Evolutionary conservation across 1,140 invertebrate genomes (phyloP), one percentile per base, ranked within the genome.

Genomic region (Elysia chlorotica): DNA sequence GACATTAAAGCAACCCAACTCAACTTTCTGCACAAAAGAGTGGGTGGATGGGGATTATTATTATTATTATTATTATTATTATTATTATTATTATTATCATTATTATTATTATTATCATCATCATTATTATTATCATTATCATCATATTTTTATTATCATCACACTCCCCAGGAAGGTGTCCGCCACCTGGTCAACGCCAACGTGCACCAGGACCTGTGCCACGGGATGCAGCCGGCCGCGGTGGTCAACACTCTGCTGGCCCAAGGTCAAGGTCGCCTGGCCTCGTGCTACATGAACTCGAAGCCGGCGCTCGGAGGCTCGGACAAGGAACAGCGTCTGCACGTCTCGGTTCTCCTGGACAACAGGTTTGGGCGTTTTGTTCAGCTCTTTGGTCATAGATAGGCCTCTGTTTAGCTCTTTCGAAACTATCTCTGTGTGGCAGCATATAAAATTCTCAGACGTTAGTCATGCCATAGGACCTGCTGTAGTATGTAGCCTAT

Each of bases 181-280:
- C 74, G 76, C 5, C 78, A 88, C 36, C 74, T 90, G 23, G 75
- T 89, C n/a, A 82, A 89, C 75, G 88, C 88, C 5, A 71, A 87
- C n/a, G 81, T 88, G n/a, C 80, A 78, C 0, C 72, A 74, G 2
- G 89, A 91, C 41, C 83, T 92, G 28, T 88, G 88, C 65, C 85
- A 88, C n/a, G 48, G 19, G 1, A 91, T 90, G 90, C 91, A 92
- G 75, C 90, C 91, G 72, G 81, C 82, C 17, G 79, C 89, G 2
- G 88, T 92, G 17, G 76, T 92, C 2, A 88, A 89, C 73, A 88
- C 90, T 0, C 82, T 92, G 65, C 78, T 92, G 28, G 87, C 85
- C 41, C 90, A 91, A 71, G 85, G 87, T 56, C 87, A 91, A 62
- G 85, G 87, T 5, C 87, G 88, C 74, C 76, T 89, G 41, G 91